Conservation (phyloP, 2,113 vertebrate species). For the Petromus typicus region DNA sequence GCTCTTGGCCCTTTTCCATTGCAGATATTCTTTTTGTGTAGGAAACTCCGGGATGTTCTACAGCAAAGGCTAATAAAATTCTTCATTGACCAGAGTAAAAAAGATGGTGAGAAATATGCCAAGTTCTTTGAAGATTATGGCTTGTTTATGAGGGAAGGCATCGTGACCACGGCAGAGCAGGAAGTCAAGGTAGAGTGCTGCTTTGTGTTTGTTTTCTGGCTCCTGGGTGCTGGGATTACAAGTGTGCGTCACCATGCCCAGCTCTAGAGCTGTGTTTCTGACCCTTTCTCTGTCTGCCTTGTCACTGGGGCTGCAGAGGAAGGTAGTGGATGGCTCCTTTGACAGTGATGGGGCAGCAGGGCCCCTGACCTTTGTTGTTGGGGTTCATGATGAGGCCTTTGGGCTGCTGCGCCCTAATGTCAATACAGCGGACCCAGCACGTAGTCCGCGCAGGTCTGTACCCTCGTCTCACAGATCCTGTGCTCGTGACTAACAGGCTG, state of each 20-base stretch:
- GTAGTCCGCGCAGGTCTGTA: no score
- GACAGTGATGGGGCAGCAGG: fast-evolving
- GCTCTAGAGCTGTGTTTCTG: neutral
- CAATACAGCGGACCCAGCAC: neutral
- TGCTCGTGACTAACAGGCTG: neutral
- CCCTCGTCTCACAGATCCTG: neutral
- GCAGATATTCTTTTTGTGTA: constrained; percentile 78
- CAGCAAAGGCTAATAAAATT: constrained; percentile 97
- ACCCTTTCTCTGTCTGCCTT: neutral
- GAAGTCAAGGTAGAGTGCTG: constrained; percentile 92
- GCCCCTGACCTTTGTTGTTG: neutral
- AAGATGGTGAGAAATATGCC: constrained; percentile 95
- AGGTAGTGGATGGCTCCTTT: neutral
- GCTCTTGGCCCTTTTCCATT: neutral
- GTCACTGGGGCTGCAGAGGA: neutral
- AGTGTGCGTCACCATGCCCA: no score
- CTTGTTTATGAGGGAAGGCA: constrained; percentile 97
- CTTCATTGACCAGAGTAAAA: constrained; percentile 96
- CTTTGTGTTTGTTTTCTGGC: neutral
- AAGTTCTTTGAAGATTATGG: constrained; percentile 97
- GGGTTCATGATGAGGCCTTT: neutral
- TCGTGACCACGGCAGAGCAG: constrained; percentile 95
- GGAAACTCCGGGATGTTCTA: constrained; percentile 95
- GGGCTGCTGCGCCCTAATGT: neutral
- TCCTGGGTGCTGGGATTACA: neutral